A percentile compares a stretch with the other conserved stretches of the same genome.
These are phyloP conservation scores for Nephila pilipes DNA, from an alignment of 1,140 invertebrate species.

Conservation along the genomic window DNA sequence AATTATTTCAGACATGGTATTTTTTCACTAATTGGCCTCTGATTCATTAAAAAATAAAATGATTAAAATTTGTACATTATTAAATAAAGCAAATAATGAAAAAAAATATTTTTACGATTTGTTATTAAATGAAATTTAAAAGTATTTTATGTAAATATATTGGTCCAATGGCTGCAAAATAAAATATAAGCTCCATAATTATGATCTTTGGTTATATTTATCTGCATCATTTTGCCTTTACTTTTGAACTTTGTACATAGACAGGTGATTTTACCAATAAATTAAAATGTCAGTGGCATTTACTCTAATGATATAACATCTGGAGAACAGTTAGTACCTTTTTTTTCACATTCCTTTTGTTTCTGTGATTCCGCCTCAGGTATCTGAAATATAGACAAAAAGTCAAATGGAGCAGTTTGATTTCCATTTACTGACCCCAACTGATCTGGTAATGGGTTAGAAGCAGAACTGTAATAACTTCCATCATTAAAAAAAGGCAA, in stretches of 20 bases:
- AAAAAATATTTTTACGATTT: neutral
- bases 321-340: neutral
- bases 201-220: slow-evolving; percentile 10
- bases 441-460: slow-evolving; percentile 46
- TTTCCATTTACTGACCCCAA: neutral
- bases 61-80: neutral
- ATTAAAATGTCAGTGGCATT: neutral
- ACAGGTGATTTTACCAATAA: neutral
- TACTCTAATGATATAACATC: slow-evolving; percentile 72
- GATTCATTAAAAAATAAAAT: no score
- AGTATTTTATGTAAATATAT: neutral
- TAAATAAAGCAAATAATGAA: neutral
- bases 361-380: slow-evolving; percentile 43
- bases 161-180: neutral
- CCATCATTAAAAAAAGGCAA: neutral
- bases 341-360: slow-evolving; percentile 21
- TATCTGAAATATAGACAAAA: slow-evolving; percentile 43
- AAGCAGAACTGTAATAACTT: neutral
- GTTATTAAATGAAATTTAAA: neutral
- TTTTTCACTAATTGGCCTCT: no score
- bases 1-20: no score
- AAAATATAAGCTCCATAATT: neutral
- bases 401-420: slow-evolving; percentile 37
- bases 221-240: neutral
- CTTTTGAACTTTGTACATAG: slow-evolving; percentile 8